phyloP scores from a whole-genome alignment of 2,888 invertebrate species.

The Dynastes hyllus region DNA sequence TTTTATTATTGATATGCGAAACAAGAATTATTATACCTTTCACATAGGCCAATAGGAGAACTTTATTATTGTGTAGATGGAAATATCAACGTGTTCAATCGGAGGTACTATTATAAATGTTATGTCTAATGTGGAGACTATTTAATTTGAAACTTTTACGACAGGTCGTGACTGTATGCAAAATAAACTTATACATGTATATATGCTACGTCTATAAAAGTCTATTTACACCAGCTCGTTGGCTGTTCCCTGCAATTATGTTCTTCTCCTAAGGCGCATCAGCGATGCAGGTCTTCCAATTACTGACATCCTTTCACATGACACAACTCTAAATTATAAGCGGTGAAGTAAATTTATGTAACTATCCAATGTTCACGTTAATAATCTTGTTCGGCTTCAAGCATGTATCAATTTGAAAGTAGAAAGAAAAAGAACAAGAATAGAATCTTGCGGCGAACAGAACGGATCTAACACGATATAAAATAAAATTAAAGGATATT shows the following conservation, averaged over 20 bases:
- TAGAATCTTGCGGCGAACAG: neutral
- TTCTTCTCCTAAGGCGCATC: slow-evolving; percentile 5
- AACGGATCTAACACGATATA: neutral
- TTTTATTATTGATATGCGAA: slow-evolving; percentile 24
- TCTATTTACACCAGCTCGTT: slow-evolving; percentile 11
- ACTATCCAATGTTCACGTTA: slow-evolving; percentile 8
- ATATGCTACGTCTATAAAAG: slow-evolving; percentile 1
- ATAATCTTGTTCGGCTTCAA: neutral
- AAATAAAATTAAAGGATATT: neutral
- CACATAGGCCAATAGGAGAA: neutral
- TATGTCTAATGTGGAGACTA: slow-evolving; percentile 24
- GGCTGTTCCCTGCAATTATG: slow-evolving; percentile 17
- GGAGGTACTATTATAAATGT: slow-evolving; percentile 4
- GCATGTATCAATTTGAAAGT: neutral
- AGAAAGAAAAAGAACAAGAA: neutral
- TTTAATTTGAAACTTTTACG: slow-evolving; percentile 43
- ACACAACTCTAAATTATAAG: slow-evolving; percentile 18
- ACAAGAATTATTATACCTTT: neutral
- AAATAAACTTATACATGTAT: slow-evolving; percentile 6
- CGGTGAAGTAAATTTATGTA: slow-evolving; percentile 25
- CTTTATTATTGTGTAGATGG: slow-evolving; percentile 3
- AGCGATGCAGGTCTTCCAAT: slow-evolving; percentile 35
- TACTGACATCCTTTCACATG: slow-evolving; percentile 34
- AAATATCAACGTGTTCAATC: slow-evolving; percentile 1
- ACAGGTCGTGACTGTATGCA: slow-evolving; percentile 46